Base-by-base conservation (phyloP, 2,113 vertebrate species). In the Eretmodus cyanostictus region DNA sequence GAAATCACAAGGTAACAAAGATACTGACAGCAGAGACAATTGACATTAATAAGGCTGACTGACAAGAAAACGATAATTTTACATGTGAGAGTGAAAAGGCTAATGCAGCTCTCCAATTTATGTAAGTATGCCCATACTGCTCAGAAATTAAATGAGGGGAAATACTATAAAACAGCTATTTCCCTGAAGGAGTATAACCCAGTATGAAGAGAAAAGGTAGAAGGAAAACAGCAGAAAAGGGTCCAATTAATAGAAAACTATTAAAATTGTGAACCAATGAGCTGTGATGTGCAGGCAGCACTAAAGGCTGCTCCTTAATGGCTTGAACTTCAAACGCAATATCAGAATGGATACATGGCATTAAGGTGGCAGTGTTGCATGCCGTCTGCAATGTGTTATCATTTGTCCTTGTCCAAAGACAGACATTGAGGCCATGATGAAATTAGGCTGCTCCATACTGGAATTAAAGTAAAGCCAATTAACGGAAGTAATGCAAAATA, bases 351-450 rank as follows among this genome's bases (percentile, higher is more conserved):
- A 98, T 97, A 97, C 91, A 91, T 98, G 96, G 97, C 97, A 98
- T 98, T 98, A 98, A 96, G 96, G 95, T 96, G 97, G 95, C 96
- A 97, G 95, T 95, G 96, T 97, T 96, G 97, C 97, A 97, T 97
- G 97, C 97, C 96, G 96, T 96, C 92, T 92, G 92, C 94, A 96
- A 96, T 96, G 96, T 93, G 96, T 91, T 91, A 90, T 96, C 97
- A 97, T 99, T 98, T 98, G 97, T 98, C 97, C 97, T 98, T 98
- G 97, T 98, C 97, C 95, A 93, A 22, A 95, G 96, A 80, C 95
- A 96, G 97, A 97, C 95, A 93, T 95, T 95, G 96, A 94, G 92
- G 94, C 92, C 90, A 96, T 95, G 97, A 97, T 97, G 92, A 97
- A 97, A 97, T 97, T 96, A 97, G 89, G 93, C 93, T 89, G 94